Evolutionary conservation across 2,113 vertebrate species (phyloP).

Genomic region (Lota lota): DNA sequence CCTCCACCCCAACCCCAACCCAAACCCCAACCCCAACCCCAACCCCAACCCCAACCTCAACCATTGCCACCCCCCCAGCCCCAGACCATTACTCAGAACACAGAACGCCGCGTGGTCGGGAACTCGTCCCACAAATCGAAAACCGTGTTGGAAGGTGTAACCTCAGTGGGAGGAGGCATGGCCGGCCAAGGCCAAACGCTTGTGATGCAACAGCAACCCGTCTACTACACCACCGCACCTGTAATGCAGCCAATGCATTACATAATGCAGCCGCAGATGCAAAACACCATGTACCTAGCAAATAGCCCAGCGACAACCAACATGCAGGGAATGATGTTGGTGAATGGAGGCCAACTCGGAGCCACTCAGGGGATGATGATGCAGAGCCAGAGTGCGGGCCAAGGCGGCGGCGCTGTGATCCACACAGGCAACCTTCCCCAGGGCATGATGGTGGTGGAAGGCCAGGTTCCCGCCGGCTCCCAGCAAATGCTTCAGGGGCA

Average conservation of each 20-base stretch:
- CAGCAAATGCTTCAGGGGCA: constrained; percentile 43
- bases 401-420: constrained; percentile 25
- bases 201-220: constrained; percentile 44
- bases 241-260: constrained; percentile 51
- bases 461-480: constrained; percentile 36
- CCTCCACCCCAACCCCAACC: neutral
- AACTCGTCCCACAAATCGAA: constrained; percentile 29
- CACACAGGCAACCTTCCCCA: constrained; percentile 51
- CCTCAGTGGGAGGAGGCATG: constrained; percentile 7
- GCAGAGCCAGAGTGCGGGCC: constrained; percentile 18
- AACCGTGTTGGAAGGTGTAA: constrained; percentile 13
- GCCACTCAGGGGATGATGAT: constrained; percentile 13
- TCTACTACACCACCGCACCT: constrained; percentile 16
- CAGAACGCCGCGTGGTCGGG: constrained; percentile 25
- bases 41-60: neutral
- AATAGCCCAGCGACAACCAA: constrained; percentile 31
- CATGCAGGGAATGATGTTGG: constrained; percentile 40
- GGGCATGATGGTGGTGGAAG: constrained; percentile 54
- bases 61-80: neutral
- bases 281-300: constrained; percentile 41
- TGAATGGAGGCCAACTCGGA: constrained; percentile 19
- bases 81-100: neutral
- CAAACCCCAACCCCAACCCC: constrained; percentile 2
- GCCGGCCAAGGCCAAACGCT: constrained; percentile 44
- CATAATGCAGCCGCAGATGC: constrained; percentile 52